Evolutionary conservation across 2,888 invertebrate genomes (phyloP), one percentile per base, ranked within the genome.

Genomic region (Peribatodes rhomboidaria): DNA sequence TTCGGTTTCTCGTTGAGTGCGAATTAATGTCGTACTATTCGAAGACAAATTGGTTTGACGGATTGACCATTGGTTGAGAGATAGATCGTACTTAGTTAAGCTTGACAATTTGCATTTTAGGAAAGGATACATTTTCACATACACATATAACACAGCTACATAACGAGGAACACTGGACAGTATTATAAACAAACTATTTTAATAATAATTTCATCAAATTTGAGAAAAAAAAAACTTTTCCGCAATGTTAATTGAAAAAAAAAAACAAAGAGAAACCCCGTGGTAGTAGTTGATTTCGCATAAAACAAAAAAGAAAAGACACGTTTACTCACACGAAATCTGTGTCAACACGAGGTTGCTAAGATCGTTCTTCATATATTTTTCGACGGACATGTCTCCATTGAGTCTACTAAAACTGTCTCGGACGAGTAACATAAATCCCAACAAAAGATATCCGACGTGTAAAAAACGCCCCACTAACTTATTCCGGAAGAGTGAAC

Each of bases 401-500:
- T 61, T 46, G 44, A 56, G 37, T 41, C 68, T 56, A 68, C 63
- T 44, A 39, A 54, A 65, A 68, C 63, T 54, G 52, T 55, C 54
- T 20, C 46, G 50, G 55, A 65, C 68, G 60, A 62, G 60, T 60
- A 67, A 56, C 69, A 68, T 65, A 60, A 62, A 68, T 46, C 68
- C 59, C 61, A 53, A 65, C 69, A 74, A 76, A 79, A 77, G 68
- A 75, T 73, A 73, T 64, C 69, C 71, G 67, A 71, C 73, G 73
- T 65, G 73, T 67, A 78, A 81, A 75, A 73, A 73, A 69, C 71
- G 75, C 68, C 74, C 69, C 61, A 76, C 68, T 78, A 80, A 79
- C 68, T 74, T 78, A 77, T 81, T 78, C 68, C 78, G 77, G 71
- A 72, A 78, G 73, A 78, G 68, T 70, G 79, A 75, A 69, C 77